These are phyloP conservation scores for Euproctis similis DNA, from an alignment of 2,888 invertebrate species.

Conservation along the genomic window DNA sequence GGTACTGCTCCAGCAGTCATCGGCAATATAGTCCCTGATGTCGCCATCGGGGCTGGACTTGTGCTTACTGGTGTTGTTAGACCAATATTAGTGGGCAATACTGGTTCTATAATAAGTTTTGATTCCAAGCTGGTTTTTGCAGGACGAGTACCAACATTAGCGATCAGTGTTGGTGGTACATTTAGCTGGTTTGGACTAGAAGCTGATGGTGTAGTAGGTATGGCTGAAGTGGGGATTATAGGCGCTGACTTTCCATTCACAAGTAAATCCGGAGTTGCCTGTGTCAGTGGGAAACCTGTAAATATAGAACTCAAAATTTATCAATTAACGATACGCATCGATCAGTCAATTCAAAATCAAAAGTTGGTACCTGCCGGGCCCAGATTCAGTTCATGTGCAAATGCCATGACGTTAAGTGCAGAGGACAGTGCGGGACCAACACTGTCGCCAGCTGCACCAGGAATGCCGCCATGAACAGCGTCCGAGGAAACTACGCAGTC, in stretches of 20 bases:
- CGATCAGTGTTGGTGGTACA: conserved; percentile 15
- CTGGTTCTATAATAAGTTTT: too few species aligned
- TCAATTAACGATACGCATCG: neutral
- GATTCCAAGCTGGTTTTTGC: conserved; percentile 11
- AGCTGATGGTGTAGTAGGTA: conserved; percentile 10
- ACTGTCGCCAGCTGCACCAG: conserved; percentile 50
- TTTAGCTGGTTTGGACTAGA: conserved; percentile 28
- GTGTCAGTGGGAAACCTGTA: conserved; percentile 30
- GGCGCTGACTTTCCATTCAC: conserved; percentile 42
- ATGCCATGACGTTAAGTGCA: conserved; percentile 89
- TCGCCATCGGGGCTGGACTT: too few species aligned
- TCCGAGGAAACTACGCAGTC: conserved; percentile 48
- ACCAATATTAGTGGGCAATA: neutral
- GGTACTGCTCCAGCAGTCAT: neutral
- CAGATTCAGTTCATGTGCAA: conserved; percentile 81
- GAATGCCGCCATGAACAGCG: conserved; percentile 13
- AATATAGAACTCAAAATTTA: neutral
- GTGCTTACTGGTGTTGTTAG: too few species aligned
- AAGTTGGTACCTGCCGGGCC: neutral
- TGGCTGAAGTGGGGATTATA: conserved; percentile 12
- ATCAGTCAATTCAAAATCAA: neutral
- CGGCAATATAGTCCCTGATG: neutral
- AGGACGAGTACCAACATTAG: conserved; percentile 1
- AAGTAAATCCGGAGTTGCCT: conserved; percentile 54
- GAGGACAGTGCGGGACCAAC: conserved; percentile 79